A percentile compares a stretch with the other conserved stretches of the same genome.
phyloP scores from a whole-genome alignment of 2,797 vertebrate genomes.

The Danio kyathit region DNA sequence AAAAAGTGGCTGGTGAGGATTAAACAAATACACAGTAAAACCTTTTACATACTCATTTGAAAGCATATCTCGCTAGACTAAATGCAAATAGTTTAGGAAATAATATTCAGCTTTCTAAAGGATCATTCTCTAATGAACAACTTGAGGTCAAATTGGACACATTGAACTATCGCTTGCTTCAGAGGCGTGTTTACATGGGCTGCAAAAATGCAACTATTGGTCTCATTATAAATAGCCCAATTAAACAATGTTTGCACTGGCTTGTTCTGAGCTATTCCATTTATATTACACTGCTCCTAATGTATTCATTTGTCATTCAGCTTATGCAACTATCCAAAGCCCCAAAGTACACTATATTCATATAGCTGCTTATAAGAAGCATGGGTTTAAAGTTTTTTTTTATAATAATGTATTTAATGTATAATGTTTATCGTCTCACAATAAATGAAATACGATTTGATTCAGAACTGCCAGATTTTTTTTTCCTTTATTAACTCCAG shows the following conservation, averaged over 20 bases:
- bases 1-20: too few relatives aligned
- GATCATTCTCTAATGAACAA: not conserved
- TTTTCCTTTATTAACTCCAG: too few relatives aligned
- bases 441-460: too few relatives aligned
- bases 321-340: not conserved
- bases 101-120: not conserved
- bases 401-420: too few relatives aligned
- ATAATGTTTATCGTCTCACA: too few relatives aligned
- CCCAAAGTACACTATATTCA: not conserved
- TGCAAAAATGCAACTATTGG: not conserved
- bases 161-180: not conserved
- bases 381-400: not conserved
- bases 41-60: too few relatives aligned
- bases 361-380: not conserved
- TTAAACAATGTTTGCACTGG: not conserved
- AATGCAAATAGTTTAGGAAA: not conserved
- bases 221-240: slow-evolving; percentile 19
- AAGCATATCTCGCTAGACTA: not conserved
- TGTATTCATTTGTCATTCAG: not conserved
- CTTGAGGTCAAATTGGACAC: not conserved
- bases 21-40: too few relatives aligned
- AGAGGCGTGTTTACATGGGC: not conserved
- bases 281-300: not conserved
- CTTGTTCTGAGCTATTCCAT: not conserved
- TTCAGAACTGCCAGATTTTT: too few relatives aligned